Evolutionary conservation across 2,797 vertebrate species (phyloP).

Genomic region (Psittacula derbiana): DNA sequence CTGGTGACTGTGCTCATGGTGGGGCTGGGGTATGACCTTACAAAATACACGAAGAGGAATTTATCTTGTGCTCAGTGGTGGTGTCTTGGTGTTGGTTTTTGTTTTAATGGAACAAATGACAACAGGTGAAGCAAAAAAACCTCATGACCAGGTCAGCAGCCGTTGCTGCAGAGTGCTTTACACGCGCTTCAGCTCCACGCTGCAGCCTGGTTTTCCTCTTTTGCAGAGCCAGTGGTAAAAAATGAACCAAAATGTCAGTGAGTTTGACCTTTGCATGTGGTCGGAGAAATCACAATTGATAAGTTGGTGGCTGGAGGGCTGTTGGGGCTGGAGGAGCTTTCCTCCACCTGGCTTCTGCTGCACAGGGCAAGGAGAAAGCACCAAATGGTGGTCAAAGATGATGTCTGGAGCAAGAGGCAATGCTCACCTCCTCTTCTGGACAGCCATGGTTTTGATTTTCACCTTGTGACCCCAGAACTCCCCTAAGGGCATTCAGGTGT

Average conservation of each 20-base stretch:
- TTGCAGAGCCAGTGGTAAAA: not conserved
- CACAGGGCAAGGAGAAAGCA: not conserved
- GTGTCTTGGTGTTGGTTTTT: not conserved
- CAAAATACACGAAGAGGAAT: not conserved
- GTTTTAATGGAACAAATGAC: not conserved
- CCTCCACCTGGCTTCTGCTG: not conserved
- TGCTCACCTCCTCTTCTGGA: fast-evolving
- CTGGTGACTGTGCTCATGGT: fast-evolving
- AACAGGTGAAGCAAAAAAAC: not conserved
- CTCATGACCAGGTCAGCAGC: not conserved
- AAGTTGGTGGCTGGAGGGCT: fast-evolving
- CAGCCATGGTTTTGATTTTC: not conserved
- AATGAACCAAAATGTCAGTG: not conserved
- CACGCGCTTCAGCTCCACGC: fast-evolving
- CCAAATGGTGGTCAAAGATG: not conserved
- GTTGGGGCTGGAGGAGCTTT: not conserved
- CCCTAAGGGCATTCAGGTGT: not conserved
- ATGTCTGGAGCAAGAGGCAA: not conserved
- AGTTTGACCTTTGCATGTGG: not conserved
- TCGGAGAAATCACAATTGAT: not conserved
- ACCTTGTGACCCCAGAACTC: not conserved
- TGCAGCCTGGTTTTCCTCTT: not conserved
- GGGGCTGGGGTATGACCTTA: fast-evolving
- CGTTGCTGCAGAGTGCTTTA: not conserved
- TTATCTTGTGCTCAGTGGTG: fast-evolving